A percentile compares a stretch with the other conserved stretches of the same genome.
Conservation (phyloP, 2,888 invertebrate species). For the Cephus sareptanus region DNA sequence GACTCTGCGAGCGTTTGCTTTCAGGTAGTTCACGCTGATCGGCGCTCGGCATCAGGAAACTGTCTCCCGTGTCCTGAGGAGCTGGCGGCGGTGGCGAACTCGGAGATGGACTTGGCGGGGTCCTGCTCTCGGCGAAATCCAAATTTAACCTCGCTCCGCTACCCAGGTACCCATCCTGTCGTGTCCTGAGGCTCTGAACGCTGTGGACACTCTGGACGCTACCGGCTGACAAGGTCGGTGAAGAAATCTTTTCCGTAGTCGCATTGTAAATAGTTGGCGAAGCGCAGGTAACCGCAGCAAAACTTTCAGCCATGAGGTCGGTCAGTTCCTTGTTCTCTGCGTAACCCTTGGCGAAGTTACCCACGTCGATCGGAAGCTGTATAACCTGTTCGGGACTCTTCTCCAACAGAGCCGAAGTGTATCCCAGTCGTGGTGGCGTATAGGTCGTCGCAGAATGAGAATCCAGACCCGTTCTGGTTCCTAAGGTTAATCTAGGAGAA, state of each 20-base stretch:
- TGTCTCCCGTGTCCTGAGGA: conserved; percentile 72
- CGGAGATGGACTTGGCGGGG: conserved; percentile 68
- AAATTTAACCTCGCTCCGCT: conserved; percentile 67
- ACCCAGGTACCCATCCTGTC: conserved; percentile 72
- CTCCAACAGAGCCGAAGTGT: conserved; percentile 75
- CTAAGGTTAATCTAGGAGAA: conserved; percentile 58
- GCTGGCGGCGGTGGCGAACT: conserved; percentile 85
- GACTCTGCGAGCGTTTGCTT: conserved; percentile 57
- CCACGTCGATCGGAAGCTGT: conserved; percentile 70
- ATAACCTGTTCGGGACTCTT: conserved; percentile 59
- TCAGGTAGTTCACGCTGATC: conserved; percentile 47
- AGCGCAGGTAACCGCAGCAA: conserved; percentile 67
- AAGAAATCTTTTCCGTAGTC: conserved; percentile 69
- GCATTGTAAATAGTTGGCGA: conserved; percentile 70
- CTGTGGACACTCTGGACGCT: conserved; percentile 63
- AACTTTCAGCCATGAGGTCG: conserved; percentile 67
- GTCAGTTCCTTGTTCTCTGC: conserved; percentile 66
- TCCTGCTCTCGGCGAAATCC: conserved; percentile 68
- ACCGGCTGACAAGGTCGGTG: conserved; percentile 74
- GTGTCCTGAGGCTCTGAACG: conserved; percentile 68
- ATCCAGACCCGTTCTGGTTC: conserved; percentile 53
- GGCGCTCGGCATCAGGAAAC: conserved; percentile 66
- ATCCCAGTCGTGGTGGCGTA: conserved; percentile 69
- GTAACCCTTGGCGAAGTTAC: conserved; percentile 71
- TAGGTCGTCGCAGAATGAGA: conserved; percentile 53